Percentiles rank a stretch among this genome's conserved stretches.
Evolutionary conservation across 2,113 vertebrate genomes (phyloP).

Genomic region (Cyprinodon variegatus): DNA sequence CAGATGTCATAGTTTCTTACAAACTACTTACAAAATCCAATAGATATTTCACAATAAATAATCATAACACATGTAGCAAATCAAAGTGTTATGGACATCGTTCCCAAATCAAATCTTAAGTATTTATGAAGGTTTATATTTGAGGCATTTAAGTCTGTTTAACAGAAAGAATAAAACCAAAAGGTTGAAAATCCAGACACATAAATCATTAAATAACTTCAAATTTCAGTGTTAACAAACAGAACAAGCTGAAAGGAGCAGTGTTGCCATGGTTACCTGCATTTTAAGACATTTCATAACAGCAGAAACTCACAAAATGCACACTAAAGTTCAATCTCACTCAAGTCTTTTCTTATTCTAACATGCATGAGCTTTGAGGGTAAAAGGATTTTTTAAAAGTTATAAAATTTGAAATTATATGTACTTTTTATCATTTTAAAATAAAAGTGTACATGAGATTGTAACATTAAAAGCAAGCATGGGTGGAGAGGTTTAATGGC

Average conservation of each 20-base stretch:
- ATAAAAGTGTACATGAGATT: background rate
- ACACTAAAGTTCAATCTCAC: background rate
- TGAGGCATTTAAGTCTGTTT: background rate
- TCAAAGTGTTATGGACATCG: background rate
- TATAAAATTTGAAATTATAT: background rate
- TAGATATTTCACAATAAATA: background rate
- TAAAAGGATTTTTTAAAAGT: background rate
- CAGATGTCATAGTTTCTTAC: background rate
- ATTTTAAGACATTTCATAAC: constrained; percentile 22
- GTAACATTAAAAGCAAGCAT: constrained; percentile 2
- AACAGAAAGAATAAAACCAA: background rate
- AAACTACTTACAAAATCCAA: background rate
- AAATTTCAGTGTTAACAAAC: background rate
- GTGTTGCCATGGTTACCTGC: constrained; percentile 49
- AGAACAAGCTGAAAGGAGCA: constrained; percentile 2
- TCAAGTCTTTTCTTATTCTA: background rate
- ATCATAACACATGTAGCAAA: background rate
- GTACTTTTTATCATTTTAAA: background rate
- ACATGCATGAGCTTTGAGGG: background rate
- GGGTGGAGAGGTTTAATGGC: background rate
- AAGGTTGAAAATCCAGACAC: background rate
- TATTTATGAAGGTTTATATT: background rate
- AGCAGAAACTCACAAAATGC: background rate
- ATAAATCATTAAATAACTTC: background rate
- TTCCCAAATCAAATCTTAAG: background rate